phyloP scores from a whole-genome alignment of 1,140 invertebrate genomes.

The Coboldia fuscipes region DNA sequence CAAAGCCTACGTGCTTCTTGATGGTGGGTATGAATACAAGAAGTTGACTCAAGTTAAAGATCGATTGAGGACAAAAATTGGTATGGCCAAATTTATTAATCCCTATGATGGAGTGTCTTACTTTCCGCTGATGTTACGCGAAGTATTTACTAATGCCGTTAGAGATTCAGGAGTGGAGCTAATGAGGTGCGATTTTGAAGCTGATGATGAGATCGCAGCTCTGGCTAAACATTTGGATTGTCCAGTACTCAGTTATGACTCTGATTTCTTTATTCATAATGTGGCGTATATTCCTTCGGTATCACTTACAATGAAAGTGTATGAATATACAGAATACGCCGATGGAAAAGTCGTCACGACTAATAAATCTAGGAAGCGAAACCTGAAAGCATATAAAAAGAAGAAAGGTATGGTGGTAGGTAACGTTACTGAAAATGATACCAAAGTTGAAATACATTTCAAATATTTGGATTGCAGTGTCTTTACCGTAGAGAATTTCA shows the following conservation, averaged over 20 bases:
- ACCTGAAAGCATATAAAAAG: conserved; percentile 10
- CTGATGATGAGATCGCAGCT: conserved; percentile 62
- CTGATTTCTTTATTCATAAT: conserved; percentile 78
- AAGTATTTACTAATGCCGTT: conserved; percentile 48
- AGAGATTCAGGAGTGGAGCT: conserved; percentile 36
- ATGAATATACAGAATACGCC: too few relatives aligned
- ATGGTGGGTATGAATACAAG: conserved; percentile 54
- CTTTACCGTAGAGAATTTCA: conserved; percentile 44
- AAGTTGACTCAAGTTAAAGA: conserved; percentile 49
- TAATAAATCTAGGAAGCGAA: too few relatives aligned
- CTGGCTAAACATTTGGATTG: conserved; percentile 53
- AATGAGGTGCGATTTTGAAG: conserved; percentile 61
- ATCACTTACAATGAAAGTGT: conserved; percentile 29
- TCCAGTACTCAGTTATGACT: conserved; percentile 73
- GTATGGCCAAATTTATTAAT: conserved; percentile 24
- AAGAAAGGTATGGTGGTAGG: too few relatives aligned
- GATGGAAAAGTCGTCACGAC: too few relatives aligned
- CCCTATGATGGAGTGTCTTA: conserved; percentile 25
- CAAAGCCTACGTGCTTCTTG: conserved; percentile 55
- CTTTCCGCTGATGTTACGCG: conserved; percentile 44
- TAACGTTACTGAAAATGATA: too few relatives aligned
- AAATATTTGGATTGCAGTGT: conserved; percentile 39
- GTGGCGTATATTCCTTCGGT: conserved; percentile 58
- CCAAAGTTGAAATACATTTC: too few relatives aligned
- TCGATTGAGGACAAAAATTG: conserved; percentile 37